Percentiles rank a stretch among this genome's conserved stretches.
phyloP scores from a whole-genome alignment of 1,140 invertebrate species.

The Pogonus chalceus region DNA sequence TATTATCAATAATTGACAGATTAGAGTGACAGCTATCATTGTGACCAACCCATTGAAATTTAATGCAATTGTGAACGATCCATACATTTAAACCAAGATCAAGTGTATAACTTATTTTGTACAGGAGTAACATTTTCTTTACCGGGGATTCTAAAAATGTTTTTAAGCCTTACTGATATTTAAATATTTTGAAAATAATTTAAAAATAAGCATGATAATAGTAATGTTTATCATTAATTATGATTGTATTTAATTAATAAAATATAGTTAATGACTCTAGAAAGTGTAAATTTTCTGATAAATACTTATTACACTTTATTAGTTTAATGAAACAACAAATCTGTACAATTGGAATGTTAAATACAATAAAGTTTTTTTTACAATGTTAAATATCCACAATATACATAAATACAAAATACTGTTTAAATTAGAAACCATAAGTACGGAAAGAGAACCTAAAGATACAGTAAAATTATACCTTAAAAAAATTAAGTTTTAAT shows the following conservation, averaged over 20 bases:
- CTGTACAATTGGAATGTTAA: conserved; percentile 16
- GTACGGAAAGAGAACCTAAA: neutral
- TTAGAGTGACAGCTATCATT: neutral
- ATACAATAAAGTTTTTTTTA: conserved; percentile 12
- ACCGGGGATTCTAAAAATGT: no score
- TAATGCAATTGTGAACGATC: neutral
- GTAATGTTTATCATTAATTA: no score
- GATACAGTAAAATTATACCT: neutral
- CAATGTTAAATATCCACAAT: conserved; percentile 13
- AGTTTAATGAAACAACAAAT: neutral
- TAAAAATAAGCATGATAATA: no score
- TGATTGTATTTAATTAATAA: no score
- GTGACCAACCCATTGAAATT: neutral
- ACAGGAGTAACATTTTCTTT: no score
- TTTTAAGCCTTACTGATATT: no score
- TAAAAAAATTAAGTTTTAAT: neutral
- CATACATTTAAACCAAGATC: no score
- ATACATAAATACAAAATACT: conserved; percentile 11
- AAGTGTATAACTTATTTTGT: no score
- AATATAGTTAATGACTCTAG: no score
- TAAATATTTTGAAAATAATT: no score
- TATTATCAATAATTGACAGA: neutral
- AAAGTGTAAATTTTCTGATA: no score
- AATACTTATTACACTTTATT: conserved; percentile 3
- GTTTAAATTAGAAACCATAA: conserved; percentile 6